phyloP scores from a whole-genome alignment of 2,113 vertebrate genomes.

The Cyprinus carpio region DNA sequence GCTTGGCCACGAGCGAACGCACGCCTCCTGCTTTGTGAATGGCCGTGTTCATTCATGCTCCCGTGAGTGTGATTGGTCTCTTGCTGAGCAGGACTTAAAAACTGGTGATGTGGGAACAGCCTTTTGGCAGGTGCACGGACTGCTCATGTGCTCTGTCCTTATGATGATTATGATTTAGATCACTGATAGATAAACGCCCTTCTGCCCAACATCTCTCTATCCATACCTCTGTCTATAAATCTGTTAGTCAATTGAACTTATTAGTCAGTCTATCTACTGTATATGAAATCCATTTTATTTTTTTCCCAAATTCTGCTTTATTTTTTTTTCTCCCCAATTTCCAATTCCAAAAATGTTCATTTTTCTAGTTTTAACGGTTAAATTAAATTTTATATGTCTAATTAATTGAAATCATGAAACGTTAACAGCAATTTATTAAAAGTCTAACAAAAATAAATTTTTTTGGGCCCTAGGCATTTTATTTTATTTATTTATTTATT shows the following conservation, averaged over 20 bases:
- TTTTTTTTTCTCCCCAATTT: too few relatives aligned
- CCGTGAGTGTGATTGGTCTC: slow-evolving; percentile 67
- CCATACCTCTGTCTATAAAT: neutral
- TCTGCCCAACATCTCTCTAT: slow-evolving; percentile 40
- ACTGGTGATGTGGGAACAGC: slow-evolving; percentile 50
- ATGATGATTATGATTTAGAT: slow-evolving; percentile 11
- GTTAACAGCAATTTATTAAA: too few relatives aligned
- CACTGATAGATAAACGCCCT: slow-evolving; percentile 2
- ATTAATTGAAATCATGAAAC: too few relatives aligned
- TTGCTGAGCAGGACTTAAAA: slow-evolving; percentile 60
- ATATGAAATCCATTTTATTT: too few relatives aligned
- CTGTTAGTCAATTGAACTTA: neutral
- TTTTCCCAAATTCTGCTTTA: too few relatives aligned
- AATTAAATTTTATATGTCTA: too few relatives aligned
- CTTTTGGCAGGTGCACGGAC: slow-evolving; percentile 49
- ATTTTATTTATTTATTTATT: too few relatives aligned
- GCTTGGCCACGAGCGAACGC: neutral
- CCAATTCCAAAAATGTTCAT: too few relatives aligned
- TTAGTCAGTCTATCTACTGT: neutral
- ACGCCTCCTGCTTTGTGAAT: slow-evolving; percentile 28
- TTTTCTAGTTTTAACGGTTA: too few relatives aligned
- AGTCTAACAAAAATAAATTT: too few relatives aligned
- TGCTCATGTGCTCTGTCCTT: slow-evolving; percentile 50
- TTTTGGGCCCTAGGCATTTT: too few relatives aligned
- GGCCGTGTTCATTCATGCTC: slow-evolving; percentile 46